Conservation (phyloP, 2,113 vertebrate genomes). For the Narcine bancroftii region DNA sequence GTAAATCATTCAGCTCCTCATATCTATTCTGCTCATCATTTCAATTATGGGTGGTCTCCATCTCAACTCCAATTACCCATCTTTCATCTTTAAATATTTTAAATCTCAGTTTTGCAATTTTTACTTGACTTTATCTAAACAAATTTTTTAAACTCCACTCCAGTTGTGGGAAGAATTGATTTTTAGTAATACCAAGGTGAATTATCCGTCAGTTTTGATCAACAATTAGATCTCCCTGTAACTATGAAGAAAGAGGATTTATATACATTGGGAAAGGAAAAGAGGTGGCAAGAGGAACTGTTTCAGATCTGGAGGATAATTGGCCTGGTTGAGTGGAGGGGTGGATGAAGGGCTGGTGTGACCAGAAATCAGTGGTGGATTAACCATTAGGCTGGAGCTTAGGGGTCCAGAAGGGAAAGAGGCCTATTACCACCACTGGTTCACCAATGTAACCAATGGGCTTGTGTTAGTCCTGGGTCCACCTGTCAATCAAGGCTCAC, state of each 20-base stretch:
- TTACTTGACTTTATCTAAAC: neutral
- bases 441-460: no score
- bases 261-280: neutral
- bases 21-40: neutral
- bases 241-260: neutral
- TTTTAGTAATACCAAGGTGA: no score
- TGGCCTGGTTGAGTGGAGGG: neutral
- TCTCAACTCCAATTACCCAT: neutral
- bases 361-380: no score
- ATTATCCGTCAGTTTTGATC: no score
- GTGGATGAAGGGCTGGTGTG: neutral
- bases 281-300: neutral
- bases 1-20: neutral
- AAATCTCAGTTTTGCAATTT: neutral
- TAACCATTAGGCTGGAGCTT: no score
- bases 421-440: no score
- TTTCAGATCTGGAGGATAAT: neutral
- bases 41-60: neutral
- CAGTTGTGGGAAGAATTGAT: neutral
- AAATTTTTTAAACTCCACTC: neutral
- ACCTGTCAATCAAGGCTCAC: no score
- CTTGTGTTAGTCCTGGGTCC: no score
- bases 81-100: neutral
- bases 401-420: no score
- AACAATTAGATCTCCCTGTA: neutral